Evolutionary conservation across 2,113 vertebrate species (phyloP).

Genomic region (Candoia aspera): DNA sequence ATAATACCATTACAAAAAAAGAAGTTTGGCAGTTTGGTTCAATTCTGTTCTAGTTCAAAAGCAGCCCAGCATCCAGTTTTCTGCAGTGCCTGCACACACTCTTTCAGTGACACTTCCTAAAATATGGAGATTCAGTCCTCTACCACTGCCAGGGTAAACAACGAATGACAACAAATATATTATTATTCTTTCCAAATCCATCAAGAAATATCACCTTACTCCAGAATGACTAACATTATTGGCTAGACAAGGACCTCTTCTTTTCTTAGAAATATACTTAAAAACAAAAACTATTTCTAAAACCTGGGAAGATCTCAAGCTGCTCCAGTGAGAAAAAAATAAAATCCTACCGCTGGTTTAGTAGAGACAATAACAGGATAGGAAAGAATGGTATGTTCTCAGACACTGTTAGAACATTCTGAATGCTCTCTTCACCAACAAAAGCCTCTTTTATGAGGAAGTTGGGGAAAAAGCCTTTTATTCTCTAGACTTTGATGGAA

Average conservation of each 20-base stretch:
- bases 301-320: not conserved
- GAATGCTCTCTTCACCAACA: constrained; percentile 51
- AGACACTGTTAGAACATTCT: not conserved
- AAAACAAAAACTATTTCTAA: not conserved
- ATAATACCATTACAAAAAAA: not conserved
- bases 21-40: not conserved
- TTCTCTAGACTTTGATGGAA: constrained; percentile 54
- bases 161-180: not conserved
- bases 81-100: too few relatives aligned
- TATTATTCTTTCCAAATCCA: not conserved
- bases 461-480: constrained; percentile 38
- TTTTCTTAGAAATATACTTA: rapidly evolving
- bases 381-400: constrained; percentile 43
- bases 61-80: not conserved
- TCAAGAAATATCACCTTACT: not conserved
- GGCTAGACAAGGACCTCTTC: rapidly evolving
- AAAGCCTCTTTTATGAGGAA: constrained; percentile 68
- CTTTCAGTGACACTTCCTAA: not conserved
- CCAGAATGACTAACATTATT: not conserved
- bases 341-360: not conserved
- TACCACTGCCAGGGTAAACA: not conserved
- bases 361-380: not conserved
- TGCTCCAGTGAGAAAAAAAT: rapidly evolving
- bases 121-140: not conserved
- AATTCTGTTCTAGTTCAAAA: not conserved